Percentiles rank a stretch among this genome's conserved stretches.
phyloP scores from a whole-genome alignment of 2,888 invertebrate genomes.

The Alentia gelatinosa region DNA sequence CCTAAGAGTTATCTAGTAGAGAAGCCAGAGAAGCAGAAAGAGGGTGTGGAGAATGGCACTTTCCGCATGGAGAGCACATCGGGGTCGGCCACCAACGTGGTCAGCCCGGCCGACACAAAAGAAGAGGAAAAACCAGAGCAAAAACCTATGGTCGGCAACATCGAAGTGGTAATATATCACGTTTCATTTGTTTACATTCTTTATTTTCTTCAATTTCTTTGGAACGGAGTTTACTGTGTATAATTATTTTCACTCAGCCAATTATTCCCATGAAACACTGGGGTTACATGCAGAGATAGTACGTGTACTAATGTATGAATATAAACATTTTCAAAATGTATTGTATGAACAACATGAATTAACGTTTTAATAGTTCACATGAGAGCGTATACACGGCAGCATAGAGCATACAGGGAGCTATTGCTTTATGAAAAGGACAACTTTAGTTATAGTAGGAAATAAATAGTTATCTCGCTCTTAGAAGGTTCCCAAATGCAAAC shows the following conservation, averaged over 20 bases:
- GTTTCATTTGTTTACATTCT: not conserved
- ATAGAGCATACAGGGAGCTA: too few relatives aligned
- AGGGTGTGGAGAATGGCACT: not conserved
- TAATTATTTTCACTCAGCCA: not conserved
- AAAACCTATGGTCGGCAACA: not conserved
- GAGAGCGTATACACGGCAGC: too few relatives aligned
- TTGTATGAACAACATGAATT: too few relatives aligned
- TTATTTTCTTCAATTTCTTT: not conserved
- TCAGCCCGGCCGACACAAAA: not conserved
- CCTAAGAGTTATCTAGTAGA: not conserved
- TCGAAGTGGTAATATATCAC: conserved; percentile 39
- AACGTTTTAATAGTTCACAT: too few relatives aligned
- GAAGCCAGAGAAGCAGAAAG: not conserved
- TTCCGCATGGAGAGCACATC: not conserved
- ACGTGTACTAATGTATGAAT: not conserved
- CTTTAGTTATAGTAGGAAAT: too few relatives aligned
- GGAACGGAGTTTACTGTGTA: not conserved
- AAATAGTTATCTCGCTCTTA: too few relatives aligned
- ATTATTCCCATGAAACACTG: not conserved
- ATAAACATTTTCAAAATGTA: not conserved
- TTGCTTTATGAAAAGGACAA: too few relatives aligned
- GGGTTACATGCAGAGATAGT: not conserved
- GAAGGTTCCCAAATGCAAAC: too few relatives aligned
- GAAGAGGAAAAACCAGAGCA: conserved; percentile 13
- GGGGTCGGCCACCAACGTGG: not conserved